These are phyloP conservation scores for Atherinosoma microstoma DNA, from an alignment of 2,797 vertebrate genomes.

Conservation along the genomic window DNA sequence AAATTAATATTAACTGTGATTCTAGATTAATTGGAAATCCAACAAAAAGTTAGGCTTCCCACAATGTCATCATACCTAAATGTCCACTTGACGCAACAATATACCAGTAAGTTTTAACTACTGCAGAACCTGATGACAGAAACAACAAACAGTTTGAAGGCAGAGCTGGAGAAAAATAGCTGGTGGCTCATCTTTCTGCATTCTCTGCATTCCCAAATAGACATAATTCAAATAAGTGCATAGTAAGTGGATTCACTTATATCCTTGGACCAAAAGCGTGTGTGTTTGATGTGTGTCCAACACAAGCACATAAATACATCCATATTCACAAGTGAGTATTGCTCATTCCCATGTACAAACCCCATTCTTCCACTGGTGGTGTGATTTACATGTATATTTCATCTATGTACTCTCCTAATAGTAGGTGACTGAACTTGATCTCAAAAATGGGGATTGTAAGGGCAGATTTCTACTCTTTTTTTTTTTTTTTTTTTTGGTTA, in stretches of 20 bases:
- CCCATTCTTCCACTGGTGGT: slow-evolving; percentile 22
- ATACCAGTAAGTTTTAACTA: slow-evolving; percentile 19
- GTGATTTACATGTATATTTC: slow-evolving; percentile 19
- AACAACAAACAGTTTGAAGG: slow-evolving; percentile 10
- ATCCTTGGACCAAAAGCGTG: slow-evolving; percentile 67
- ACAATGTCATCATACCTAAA: slow-evolving; percentile 38
- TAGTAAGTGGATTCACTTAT: slow-evolving; percentile 49
- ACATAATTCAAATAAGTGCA: slow-evolving; percentile 61
- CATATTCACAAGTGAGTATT: slow-evolving; percentile 17
- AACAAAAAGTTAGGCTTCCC: slow-evolving; percentile 43
- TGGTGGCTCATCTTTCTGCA: slow-evolving; percentile 43
- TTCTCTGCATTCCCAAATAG: slow-evolving; percentile 52
- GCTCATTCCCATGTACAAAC: slow-evolving; percentile 29
- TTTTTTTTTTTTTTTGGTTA: too few species aligned
- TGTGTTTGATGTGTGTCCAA: slow-evolving; percentile 68
- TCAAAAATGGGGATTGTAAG: background rate
- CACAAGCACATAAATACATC: slow-evolving; percentile 48
- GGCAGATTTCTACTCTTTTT: background rate
- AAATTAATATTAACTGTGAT: slow-evolving; percentile 43
- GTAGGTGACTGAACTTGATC: background rate
- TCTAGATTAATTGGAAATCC: slow-evolving; percentile 9
- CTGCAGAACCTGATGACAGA: slow-evolving; percentile 30
- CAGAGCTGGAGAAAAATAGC: slow-evolving; percentile 25
- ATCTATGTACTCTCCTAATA: slow-evolving; percentile 1
- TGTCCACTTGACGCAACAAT: slow-evolving; percentile 25